These are phyloP conservation scores for Himantopus leucocephalus DNA, from an alignment of 2,113 vertebrate genomes.

Conservation along the genomic window DNA sequence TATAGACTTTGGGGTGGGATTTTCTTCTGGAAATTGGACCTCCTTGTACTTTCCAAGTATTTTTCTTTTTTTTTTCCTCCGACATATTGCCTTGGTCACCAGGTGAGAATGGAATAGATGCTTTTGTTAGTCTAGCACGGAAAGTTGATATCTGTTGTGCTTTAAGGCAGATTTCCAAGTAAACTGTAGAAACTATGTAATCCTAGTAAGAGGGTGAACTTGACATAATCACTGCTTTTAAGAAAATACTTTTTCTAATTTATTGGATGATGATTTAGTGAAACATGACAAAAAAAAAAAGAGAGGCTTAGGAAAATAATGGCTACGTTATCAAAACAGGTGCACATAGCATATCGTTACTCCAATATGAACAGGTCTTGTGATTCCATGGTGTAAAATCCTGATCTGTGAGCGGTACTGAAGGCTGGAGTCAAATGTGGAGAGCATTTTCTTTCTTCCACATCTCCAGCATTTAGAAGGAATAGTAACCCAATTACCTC, in stretches of 20 bases:
- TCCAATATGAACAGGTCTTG: background rate
- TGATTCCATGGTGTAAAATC: background rate
- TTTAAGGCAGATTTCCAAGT: constrained; percentile 45
- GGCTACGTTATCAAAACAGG: background rate
- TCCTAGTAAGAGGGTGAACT: constrained; percentile 23
- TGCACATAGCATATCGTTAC: background rate
- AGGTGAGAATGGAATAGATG: background rate
- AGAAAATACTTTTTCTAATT: background rate
- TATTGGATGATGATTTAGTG: background rate
- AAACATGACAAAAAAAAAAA: background rate
- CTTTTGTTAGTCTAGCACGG: background rate
- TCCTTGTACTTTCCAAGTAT: background rate
- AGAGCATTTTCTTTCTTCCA: background rate
- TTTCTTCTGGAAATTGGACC: background rate
- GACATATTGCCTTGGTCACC: background rate
- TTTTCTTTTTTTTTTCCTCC: background rate
- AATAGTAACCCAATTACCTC: background rate
- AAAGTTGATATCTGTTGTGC: constrained; percentile 34
- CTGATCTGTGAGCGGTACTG: background rate
- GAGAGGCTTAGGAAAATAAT: background rate
- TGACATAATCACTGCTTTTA: background rate
- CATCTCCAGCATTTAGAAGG: background rate
- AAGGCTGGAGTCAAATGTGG: background rate
- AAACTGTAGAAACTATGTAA: constrained; percentile 45
- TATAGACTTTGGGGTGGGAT: background rate